Evolutionary conservation across 2,888 invertebrate genomes (phyloP), one percentile per base, ranked within the genome.

Genomic region (Acleris holmiana): DNA sequence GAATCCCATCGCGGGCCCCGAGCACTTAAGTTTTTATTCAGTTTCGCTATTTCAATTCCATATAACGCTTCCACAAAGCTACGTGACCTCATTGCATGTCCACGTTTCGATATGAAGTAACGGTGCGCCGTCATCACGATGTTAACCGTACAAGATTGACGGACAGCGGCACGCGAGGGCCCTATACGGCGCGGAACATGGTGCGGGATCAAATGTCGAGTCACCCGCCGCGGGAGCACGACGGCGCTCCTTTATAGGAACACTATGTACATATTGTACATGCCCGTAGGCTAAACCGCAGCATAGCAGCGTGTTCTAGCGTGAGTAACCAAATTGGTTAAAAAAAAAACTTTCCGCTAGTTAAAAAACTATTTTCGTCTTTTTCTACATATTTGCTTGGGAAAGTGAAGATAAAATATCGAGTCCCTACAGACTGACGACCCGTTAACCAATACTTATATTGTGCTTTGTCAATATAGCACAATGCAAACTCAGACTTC

Each of bases 121-220:
- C 87, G 84, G 87, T 77, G 76, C 69, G 66, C 70, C 71, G 69
- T 73, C 80, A 81, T 85, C 84, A 80, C 77, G 81, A 80, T 78
- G 76, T 48, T 88, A 86, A 88, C 89, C 83, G 87, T 88, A 84
- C 78, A 78, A 73, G 70, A 82, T 83, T 82, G 87, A 88, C 76
- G 80, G 79, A 80, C 81, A 73, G 70, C 71, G 75, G 71, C 78
- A 82, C 77, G 80, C 79, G 76, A 76, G 70, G 76, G 77, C 80
- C 82, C 82, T 80, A 86, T 79, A 84, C 78, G 76, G 77, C 69
- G 44, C 44, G 44, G 17, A 50, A 18, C 73, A 72, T 71, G 71
- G 73, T 80, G 76, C 78, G 67, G 80, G 85, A 86, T 89, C 88
- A 88, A 86, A 88, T 84, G 84, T 84, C 84, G 75, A 79, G 75